Conservation (phyloP, 1,140 invertebrate genomes). For the Gonioctena quinquepunctata region DNA sequence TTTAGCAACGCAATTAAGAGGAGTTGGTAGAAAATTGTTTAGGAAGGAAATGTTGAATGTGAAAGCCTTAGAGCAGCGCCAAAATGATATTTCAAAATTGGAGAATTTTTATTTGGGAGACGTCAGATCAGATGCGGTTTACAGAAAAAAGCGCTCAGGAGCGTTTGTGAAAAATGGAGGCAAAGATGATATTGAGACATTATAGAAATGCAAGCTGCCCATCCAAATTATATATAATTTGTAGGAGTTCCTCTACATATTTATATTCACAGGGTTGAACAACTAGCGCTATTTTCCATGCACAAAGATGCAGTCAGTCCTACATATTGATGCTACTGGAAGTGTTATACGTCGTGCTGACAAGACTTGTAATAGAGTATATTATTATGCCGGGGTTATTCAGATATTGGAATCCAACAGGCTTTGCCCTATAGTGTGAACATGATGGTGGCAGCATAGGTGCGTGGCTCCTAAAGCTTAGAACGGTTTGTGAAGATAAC, state of each 20-base stretch:
- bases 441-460: slow-evolving; percentile 9
- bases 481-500: not conserved
- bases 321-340: slow-evolving; percentile 17
- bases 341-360: not conserved
- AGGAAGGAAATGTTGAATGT: not conserved
- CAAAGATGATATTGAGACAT: not conserved
- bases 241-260: not conserved
- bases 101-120: too few relatives aligned
- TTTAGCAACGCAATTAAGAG: too few relatives aligned
- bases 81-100: too few relatives aligned
- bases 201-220: not conserved
- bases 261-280: slow-evolving; percentile 1
- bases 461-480: not conserved
- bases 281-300: not conserved
- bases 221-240: slow-evolving; percentile 1
- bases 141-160: not conserved
- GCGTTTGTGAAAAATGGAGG: not conserved
- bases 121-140: not conserved
- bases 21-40: not conserved
- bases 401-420: not conserved
- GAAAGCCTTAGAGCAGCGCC: too few relatives aligned
- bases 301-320: not conserved
- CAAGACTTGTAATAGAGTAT: not conserved
- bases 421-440: not conserved
- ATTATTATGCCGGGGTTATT: slow-evolving; percentile 10